Percentiles rank a stretch among this genome's conserved stretches.
Evolutionary conservation across 2,113 vertebrate species (phyloP).

Genomic region (Ellobius talpinus): DNA sequence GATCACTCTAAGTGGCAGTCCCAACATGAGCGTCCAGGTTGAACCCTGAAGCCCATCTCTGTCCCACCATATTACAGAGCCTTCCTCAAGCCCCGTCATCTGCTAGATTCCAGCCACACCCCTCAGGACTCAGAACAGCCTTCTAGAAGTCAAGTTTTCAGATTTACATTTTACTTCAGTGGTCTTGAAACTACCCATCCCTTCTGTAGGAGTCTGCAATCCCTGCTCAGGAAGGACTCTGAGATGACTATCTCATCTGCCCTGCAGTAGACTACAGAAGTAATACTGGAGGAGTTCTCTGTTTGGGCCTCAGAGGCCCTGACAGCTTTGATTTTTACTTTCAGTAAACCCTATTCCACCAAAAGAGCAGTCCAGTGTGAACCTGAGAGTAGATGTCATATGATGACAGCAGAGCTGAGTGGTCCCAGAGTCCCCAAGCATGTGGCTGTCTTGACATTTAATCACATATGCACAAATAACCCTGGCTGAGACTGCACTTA

Average conservation of each 20-base stretch:
- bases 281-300: neutral
- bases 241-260: neutral
- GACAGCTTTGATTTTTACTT: neutral
- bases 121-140: neutral
- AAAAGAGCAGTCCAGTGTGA: neutral
- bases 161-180: neutral
- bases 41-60: neutral
- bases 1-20: neutral
- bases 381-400: neutral
- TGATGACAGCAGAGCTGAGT: neutral
- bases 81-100: neutral
- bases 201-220: neutral
- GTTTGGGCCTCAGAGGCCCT: neutral
- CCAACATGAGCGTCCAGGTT: neutral
- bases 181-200: conserved; percentile 10
- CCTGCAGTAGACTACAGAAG: neutral
- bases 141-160: conserved; percentile 9
- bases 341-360: neutral
- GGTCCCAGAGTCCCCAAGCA: neutral
- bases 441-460: neutral
- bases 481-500: neutral
- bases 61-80: neutral
- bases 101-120: neutral
- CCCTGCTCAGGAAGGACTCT: neutral
- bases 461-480: neutral